Evolutionary conservation across 2,113 vertebrate genomes (phyloP).

Genomic region (Platycercus adscitus): DNA sequence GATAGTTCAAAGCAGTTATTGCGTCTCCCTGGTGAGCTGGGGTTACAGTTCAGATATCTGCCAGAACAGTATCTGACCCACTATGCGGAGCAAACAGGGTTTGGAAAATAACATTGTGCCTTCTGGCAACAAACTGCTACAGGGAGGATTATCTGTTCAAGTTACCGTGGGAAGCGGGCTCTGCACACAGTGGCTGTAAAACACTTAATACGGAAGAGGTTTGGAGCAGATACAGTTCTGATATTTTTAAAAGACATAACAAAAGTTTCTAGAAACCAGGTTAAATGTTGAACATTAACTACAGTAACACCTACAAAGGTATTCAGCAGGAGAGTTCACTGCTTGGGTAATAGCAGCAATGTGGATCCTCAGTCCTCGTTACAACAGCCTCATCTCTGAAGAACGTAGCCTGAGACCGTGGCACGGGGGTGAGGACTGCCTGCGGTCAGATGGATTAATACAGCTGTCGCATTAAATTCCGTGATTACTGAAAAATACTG

Average conservation of each 20-base stretch:
- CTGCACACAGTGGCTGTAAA: neutral
- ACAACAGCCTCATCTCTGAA: neutral
- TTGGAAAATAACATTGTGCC: neutral
- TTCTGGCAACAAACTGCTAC: neutral
- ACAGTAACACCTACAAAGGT: neutral
- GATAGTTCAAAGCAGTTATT: neutral
- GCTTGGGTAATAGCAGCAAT: neutral
- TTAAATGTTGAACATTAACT: neutral
- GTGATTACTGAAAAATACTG: neutral
- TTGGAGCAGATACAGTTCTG: neutral
- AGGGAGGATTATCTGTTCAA: neutral
- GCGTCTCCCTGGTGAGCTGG: neutral
- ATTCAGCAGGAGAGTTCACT: neutral
- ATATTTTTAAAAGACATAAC: neutral
- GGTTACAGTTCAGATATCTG: neutral
- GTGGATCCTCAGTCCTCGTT: neutral
- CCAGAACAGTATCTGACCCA: neutral
- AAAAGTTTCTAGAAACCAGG: neutral
- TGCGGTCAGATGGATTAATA: neutral
- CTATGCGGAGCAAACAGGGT: neutral
- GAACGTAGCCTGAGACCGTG: neutral
- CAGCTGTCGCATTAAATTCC: neutral
- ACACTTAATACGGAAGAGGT: neutral
- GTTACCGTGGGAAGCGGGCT: accelerated
- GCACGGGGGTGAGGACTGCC: neutral